phyloP scores from a whole-genome alignment of 2,797 vertebrate species.

The Gadopsis marmoratus region DNA sequence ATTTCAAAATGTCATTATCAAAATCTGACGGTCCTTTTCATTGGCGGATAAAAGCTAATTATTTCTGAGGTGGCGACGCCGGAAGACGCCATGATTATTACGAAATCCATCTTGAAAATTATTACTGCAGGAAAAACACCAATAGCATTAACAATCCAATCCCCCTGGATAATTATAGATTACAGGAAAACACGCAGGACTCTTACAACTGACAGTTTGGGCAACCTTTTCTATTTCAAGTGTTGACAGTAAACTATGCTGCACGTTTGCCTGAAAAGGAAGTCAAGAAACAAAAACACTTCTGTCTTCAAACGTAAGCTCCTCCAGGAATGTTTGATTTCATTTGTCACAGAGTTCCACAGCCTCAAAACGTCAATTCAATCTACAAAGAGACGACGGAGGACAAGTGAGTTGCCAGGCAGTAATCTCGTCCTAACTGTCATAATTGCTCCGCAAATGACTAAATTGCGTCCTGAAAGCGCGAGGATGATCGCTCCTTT shows the following conservation, averaged over 20 bases:
- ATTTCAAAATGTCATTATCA: constrained; percentile 42
- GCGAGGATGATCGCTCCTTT: neutral
- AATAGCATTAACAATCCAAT: constrained; percentile 12
- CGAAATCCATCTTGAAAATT: constrained; percentile 7
- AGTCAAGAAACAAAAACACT: neutral
- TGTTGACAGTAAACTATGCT: no score
- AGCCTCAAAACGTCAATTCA: constrained; percentile 34
- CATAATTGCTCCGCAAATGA: constrained; percentile 46
- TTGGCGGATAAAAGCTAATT: neutral
- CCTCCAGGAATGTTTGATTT: constrained; percentile 16
- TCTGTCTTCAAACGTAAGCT: neutral
- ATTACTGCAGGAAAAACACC: constrained; percentile 7
- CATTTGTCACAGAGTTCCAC: constrained; percentile 29
- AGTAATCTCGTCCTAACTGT: constrained; percentile 42
- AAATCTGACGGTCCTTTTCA: constrained; percentile 32
- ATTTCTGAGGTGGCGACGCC: constrained; percentile 19
- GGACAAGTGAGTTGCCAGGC: constrained; percentile 41
- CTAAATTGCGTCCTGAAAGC: constrained; percentile 16
- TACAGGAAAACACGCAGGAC: constrained; percentile 6
- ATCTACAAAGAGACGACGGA: constrained; percentile 53
- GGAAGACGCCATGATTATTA: constrained; percentile 17
- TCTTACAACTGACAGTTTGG: neutral
- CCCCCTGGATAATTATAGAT: constrained; percentile 11
- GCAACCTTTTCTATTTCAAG: no score
- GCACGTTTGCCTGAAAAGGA: neutral